Base-by-base conservation (phyloP, 2,797 vertebrate genomes). In the Centropyge bicolor region DNA sequence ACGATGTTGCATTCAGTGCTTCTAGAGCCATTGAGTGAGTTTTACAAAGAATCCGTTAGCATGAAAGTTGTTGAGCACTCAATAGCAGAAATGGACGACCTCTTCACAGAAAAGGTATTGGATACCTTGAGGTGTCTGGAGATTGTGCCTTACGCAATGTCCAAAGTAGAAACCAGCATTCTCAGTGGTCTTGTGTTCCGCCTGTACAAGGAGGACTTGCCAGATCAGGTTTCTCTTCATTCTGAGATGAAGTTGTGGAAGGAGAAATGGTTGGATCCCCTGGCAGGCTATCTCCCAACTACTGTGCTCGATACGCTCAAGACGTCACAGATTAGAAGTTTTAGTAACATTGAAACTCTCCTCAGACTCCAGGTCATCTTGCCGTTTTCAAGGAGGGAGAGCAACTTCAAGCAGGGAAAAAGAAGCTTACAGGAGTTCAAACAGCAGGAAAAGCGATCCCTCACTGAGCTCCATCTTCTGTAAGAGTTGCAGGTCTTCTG, bases 131-230 rank as follows among this genome's bases (percentile, higher is more conserved):
- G 82, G 88, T 96, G 95, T 93, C 90, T 96, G 93, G 95, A 95
- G 95, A 94, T 96, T 87, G 96, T 96, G 95, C 96, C 96, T 95
- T 96, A 95, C 49, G 95, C 95, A 90, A 94, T 96, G 93, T 95
- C 95, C 81, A 94, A 95, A 92, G 91, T 92, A 55, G 94, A 95
- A 88, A 95, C 91, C 82, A 93, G 90, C 90, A 91, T 93, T 82
- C 85, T 91, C 11, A 93, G 95, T 75, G 84, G 87, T 56, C 93
- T 95, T 11, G 87, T 94, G 70, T 90, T 93, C 77, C 88, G 88
- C 78, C 78, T 95, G 68, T 96, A 94, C 88, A 93, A 92, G 86
- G 94, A 95, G 41, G 95, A 96, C 80, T 81, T 96, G 72, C 96
- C 95, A 27, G 95, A 96, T 66, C 86, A 93, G 51, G 75, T 20